Base-by-base conservation (phyloP, 1,140 invertebrate genomes). In the Drosophila asahinai region DNA sequence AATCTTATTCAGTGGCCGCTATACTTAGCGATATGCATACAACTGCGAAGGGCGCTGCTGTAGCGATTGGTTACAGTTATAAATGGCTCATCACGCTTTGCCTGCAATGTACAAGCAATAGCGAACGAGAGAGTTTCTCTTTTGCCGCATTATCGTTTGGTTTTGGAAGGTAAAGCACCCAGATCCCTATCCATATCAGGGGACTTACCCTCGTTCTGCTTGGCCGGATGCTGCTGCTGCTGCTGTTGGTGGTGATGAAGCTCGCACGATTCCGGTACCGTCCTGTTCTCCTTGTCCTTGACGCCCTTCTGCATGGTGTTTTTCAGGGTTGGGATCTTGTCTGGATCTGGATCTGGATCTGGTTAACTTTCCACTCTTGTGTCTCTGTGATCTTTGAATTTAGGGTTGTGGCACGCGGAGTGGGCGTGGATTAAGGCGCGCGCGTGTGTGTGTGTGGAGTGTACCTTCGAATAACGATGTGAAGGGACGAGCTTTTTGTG, bases 301-400 rank as follows among this genome's bases (percentile, higher is more conserved):
- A 52, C 76, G 63, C 66, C 66, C 65, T 87, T 86, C 58, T 83
- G 83, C 83, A 86, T 89, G 36, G 17, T 57, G 54, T 0, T 30
- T 30, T 30, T 30, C 27, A 6, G 19, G 8, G 14, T 14, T 7
- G 55, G 27, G 5, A 1, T n/a, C 17, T 12, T 15, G 0, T 11
- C 30, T 5, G n/a, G 17, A 15, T 38, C 5, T n/a, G n/a, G 17
- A 15, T 38, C 5, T 12, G n/a, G 22, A 25, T 25, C 22, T 25
- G 22, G 6, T 0, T 43, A n/a, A n/a, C 62, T 43, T 15, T 19
- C 36, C 27, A 27, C 25, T 38, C n/a, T n/a, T 33, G n/a, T 62
- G 22, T 63, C 25, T 45, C 38, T 61, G n/a, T 12, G 17, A 58
- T 63, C 25, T 36, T 57, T 2, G 60, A 25, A 63, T 63, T 57